Evolutionary conservation across 2,797 vertebrate species (phyloP).

Genomic region (Pseudochromis fuscus): DNA sequence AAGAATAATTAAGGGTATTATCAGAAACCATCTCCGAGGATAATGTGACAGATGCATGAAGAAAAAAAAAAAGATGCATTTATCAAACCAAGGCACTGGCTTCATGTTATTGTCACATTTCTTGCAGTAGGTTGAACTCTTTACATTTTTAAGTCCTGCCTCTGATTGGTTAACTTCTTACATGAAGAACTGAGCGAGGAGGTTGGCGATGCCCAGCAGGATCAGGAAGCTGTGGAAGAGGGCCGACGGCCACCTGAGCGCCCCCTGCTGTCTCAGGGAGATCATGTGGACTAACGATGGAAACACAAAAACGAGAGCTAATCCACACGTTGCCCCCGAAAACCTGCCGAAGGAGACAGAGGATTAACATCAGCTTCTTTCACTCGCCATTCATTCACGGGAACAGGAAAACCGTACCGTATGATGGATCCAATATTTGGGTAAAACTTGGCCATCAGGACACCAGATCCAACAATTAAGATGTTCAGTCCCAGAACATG

Average conservation of each 20-base stretch:
- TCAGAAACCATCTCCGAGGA: background rate
- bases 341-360: slow-evolving; percentile 83
- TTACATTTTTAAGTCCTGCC: background rate
- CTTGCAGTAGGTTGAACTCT: background rate
- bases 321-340: slow-evolving; percentile 93
- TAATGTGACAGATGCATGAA: background rate
- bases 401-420: slow-evolving; percentile 83
- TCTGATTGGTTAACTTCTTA: slow-evolving; percentile 64
- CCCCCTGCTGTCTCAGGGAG: slow-evolving; percentile 82
- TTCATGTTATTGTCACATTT: too few relatives aligned
- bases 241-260: slow-evolving; percentile 87
- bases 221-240: slow-evolving; percentile 90
- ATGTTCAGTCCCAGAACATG: slow-evolving; percentile 91
- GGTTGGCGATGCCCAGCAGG: slow-evolving; percentile 90
- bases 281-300: slow-evolving; percentile 92
- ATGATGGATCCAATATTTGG: slow-evolving; percentile 97
- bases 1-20: background rate
- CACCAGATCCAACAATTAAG: slow-evolving; percentile 89
- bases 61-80: slow-evolving; percentile 1
- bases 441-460: slow-evolving; percentile 92
- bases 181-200: slow-evolving; percentile 94
- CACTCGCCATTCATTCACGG: too few relatives aligned
- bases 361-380: too few relatives aligned
- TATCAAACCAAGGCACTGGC: too few relatives aligned
- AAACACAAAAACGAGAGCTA: slow-evolving; percentile 95